Evolutionary conservation across 1,140 invertebrate species (phyloP), one percentile per base, ranked within the genome.

Genomic region (Coptotermes formosanus): DNA sequence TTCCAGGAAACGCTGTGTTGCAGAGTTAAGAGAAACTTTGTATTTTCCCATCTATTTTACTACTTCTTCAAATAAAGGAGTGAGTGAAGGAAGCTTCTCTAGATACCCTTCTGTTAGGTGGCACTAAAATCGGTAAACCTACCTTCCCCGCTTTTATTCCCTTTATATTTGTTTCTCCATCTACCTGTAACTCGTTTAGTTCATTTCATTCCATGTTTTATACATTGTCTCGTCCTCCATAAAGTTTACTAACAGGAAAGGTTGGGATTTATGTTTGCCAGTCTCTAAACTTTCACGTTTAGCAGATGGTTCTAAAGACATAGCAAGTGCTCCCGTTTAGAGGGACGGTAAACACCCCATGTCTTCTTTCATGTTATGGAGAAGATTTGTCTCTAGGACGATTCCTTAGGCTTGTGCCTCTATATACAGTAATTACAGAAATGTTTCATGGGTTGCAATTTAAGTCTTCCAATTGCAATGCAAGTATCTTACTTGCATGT

Each of bases 41-140:
- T 75, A 75, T 75, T 75, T 75, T 75, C 64, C n/a, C n/a, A 25
- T 75, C 64, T 75, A 30, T 75, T 75, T 55, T 16, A 75, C 64
- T 75, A 75, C 25, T 12, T 25, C n/a, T 9, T 7, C 64, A 75
- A 55, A 75, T 75, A 75, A 75, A 75, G 19, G 64, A 69, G n/a
- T 2, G 64, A 75, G 8, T 8, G 9, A 30, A 25, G 64, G n/a
- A 75, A 12, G n/a, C 64, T n/a, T 69, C n/a, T 3, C 64, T 69
- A 30, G 25, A 75, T 75, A 75, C 2, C 30, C 30, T 25, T 75
- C n/a, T 30, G 64, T 75, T 75, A 75, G 25, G 16, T 75, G 9
- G n/a, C 64, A 75, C 25, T 75, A 75, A 14, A 3, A 75, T 75
- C 64, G 6, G n/a, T 6, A 30, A 30, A 30, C 38, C 38, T 38